phyloP scores from a whole-genome alignment of 2,113 vertebrate genomes.

The Semnornis frantzii region DNA sequence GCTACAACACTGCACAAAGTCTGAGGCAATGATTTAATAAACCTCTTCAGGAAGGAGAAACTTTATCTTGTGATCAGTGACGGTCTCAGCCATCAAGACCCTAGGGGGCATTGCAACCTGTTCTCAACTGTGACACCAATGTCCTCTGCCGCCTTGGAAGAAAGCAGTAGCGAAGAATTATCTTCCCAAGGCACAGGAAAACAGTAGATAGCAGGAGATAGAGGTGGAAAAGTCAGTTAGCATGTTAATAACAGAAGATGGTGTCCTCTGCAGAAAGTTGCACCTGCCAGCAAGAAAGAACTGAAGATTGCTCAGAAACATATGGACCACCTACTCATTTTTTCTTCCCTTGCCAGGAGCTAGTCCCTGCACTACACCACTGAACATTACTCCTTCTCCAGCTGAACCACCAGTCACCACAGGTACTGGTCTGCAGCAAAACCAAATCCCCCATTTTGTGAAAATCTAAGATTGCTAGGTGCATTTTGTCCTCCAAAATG shows the following conservation, averaged over 20 bases:
- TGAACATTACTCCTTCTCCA: fast-evolving
- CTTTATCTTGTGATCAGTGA: fast-evolving
- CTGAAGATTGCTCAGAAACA: background rate
- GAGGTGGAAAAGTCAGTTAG: background rate
- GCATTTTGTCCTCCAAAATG: fast-evolving
- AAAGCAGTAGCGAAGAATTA: background rate
- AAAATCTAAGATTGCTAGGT: background rate
- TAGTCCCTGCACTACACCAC: background rate
- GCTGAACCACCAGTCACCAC: background rate
- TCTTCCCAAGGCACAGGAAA: background rate
- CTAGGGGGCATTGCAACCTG: background rate
- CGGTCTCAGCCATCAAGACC: background rate
- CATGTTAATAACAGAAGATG: background rate
- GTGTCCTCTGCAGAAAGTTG: background rate
- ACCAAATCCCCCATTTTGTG: background rate
- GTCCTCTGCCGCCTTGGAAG: background rate
- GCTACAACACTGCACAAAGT: background rate
- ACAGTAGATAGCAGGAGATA: background rate
- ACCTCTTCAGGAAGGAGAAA: background rate
- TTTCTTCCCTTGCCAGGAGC: background rate
- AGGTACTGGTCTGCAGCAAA: background rate
- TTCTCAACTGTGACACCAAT: background rate
- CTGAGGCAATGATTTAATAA: background rate
- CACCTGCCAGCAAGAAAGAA: background rate
- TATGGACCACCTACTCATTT: background rate